Evolutionary conservation across 2,113 vertebrate species (phyloP), one percentile per base, ranked within the genome.

Genomic region (Poicephalus meyeri): DNA sequence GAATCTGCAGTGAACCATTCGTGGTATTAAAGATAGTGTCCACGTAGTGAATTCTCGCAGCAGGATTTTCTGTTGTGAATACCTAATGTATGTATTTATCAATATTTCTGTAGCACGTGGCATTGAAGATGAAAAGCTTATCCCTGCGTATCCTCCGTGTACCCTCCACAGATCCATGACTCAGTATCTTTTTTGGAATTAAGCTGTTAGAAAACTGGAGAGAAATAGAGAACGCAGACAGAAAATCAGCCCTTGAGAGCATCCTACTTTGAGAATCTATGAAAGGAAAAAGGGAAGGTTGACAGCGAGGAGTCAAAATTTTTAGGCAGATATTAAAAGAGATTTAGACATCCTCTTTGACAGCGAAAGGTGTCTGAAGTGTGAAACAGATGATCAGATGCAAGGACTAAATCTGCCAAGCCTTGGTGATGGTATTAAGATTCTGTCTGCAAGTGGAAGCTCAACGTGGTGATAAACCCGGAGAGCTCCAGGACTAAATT

Each of bases 1-100:
- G 83, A 63, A 69, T 94, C 91, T 94, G 58, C 83, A 94, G 13
- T 15, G 53, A 92, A 44, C 73, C 39, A 23, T 91, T 92, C 68
- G 82, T 64, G 76, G 61, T 79, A 28, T 81, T 86, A 68, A 47
- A 69, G 70, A 52, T 37, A 17, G 3, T 17, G 17, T 56, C 71
- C 64, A 7, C 20, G 18, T 46, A n/a, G 39, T 42, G 25, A 23
- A 52, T 44, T 28, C 47, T 53, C 31, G 31, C 50, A 39, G 56
- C 26, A 31, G n/a, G 78, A 25, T 44, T 90, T 91, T 69, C 18
- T 81, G 31, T 12, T 39, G 42, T 19, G 70, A 42, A 52, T 69
- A 13, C 52, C 35, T 28, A 6, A 33, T 19, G 6, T 63, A 16
- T 25, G 4, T 39, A 44, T 76, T 84, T 80, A 53, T 68, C 29